A percentile compares a stretch with the other conserved stretches of the same genome.
phyloP scores from a whole-genome alignment of 2,113 vertebrate genomes.

The Chrysochloris asiatica region DNA sequence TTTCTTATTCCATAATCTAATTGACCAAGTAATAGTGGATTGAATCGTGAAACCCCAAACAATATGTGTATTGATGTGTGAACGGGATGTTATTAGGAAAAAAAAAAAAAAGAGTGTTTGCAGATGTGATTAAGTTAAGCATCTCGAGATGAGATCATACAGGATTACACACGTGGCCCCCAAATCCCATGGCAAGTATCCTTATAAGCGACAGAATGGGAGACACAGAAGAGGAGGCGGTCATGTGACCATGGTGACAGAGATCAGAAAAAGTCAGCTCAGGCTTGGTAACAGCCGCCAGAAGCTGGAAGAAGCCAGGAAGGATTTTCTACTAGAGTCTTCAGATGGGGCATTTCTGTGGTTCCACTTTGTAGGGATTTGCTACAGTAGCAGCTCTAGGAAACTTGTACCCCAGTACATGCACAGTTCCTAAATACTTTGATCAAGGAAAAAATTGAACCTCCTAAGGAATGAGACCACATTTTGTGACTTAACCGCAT shows the following conservation, averaged over 20 bases:
- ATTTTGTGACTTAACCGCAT: not conserved
- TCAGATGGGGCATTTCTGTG: too few species aligned
- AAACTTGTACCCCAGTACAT: not conserved
- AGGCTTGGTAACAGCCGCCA: accelerated
- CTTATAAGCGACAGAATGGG: not conserved
- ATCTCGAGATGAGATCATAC: not conserved
- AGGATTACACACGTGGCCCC: not conserved
- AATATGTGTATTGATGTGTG: not conserved
- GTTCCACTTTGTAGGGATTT: too few species aligned
- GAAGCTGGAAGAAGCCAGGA: not conserved
- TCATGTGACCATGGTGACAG: not conserved
- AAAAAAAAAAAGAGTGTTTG: not conserved
- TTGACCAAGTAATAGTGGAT: not conserved
- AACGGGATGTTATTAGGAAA: not conserved
- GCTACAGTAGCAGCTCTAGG: too few species aligned
- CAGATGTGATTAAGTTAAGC: not conserved
- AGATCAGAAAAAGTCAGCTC: accelerated
- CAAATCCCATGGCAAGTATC: not conserved
- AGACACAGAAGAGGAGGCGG: not conserved
- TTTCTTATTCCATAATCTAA: not conserved
- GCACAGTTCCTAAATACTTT: not conserved
- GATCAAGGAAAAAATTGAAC: not conserved
- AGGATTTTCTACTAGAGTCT: not conserved
- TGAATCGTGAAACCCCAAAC: not conserved
- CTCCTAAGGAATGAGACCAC: accelerated